Evolutionary conservation across 2,888 invertebrate species (phyloP), one percentile per base, ranked within the genome.

Genomic region (Acleris holmiana): DNA sequence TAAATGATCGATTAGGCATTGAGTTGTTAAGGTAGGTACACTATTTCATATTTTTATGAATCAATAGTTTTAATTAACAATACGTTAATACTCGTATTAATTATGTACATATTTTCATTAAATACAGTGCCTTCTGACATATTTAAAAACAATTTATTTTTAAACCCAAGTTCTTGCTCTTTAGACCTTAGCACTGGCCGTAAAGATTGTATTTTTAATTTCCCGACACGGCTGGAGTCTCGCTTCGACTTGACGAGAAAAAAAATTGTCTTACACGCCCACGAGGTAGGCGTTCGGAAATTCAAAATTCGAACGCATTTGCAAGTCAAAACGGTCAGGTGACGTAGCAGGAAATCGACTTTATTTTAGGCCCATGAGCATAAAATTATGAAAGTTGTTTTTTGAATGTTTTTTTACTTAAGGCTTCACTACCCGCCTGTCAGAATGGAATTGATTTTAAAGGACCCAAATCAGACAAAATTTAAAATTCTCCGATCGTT

Each of bases 271-370:
- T 70, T 71, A 73, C 69, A 76, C 80, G 77, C 88, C 88, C 79
- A 86, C 88, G 75, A 73, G 67, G 75, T 78, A 80, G 80, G 77
- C 83, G 83, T 83, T 86, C 78, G 74, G 77, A 84, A 82, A 82
- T 84, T 87, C 82, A 79, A 89, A 89, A 85, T 85, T 78, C 79
- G 80, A 85, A 76, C 80, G 69, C 84, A 90, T 91, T 91, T 80
- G 82, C 83, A 84, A 84, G 82, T 83, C 82, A 84, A 74, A 73
- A 70, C 67, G 76, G 73, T 73, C 74, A 73, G 76, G 77, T 89
- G 89, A 90, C 89, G 87, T 85, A 80, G 87, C 89, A 87, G 85
- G 86, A 88, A 88, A 84, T 82, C 78, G 76, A 81, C 73, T 76
- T 76, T 74, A 76, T 74, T 73, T 74, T 70, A 73, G 72, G 74